Evolutionary conservation across 2,888 invertebrate species (phyloP).

Genomic region (Acronicta alni): DNA sequence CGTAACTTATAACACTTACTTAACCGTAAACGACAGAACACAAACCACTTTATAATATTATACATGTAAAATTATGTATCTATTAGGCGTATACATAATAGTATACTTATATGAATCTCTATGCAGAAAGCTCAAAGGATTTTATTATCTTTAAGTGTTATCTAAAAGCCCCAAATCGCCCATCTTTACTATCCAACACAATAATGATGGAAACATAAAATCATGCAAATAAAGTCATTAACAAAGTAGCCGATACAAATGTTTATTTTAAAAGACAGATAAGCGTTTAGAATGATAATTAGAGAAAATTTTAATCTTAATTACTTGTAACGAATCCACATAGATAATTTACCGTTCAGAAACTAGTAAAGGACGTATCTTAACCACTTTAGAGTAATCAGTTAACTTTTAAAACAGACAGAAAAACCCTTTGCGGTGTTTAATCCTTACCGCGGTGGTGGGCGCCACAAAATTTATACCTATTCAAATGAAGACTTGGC

Average conservation of each 20-base stretch:
- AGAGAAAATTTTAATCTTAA: constrained; percentile 38
- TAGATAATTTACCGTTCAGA: constrained; percentile 39
- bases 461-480: background rate
- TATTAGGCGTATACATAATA: too few species aligned
- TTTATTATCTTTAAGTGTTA: background rate
- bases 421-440: too few species aligned
- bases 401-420: constrained; percentile 26
- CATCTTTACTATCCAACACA: constrained; percentile 4
- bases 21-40: too few species aligned
- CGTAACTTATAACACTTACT: too few species aligned
- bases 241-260: constrained; percentile 8
- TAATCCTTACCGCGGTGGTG: too few species aligned
- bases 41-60: too few species aligned
- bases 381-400: constrained; percentile 36
- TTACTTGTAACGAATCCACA: constrained; percentile 23
- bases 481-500: too few species aligned
- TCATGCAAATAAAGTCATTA: constrained; percentile 35
- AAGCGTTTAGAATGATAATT: constrained; percentile 26
- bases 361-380: constrained; percentile 42
- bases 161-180: background rate
- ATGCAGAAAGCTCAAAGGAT: background rate
- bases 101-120: too few species aligned
- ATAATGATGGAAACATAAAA: too few species aligned
- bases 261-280: constrained; percentile 3
- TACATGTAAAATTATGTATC: too few species aligned